Conservation (phyloP, 2,113 vertebrate genomes). For the Illadopsis cleaveri region DNA sequence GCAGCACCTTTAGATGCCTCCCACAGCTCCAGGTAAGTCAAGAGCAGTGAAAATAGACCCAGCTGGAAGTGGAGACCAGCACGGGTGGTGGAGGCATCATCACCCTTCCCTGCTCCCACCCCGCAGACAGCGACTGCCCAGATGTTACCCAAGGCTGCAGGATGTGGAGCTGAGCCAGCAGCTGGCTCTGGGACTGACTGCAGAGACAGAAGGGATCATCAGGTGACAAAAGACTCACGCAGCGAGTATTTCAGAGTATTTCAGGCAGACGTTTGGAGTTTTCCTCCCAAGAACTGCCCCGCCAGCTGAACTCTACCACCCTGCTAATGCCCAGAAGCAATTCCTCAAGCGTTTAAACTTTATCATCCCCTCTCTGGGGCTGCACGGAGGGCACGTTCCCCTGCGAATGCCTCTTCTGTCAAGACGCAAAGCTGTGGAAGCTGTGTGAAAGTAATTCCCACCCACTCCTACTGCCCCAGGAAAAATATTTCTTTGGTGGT, state of each 20-base stretch:
- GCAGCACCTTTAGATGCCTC: not conserved
- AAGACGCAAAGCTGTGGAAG: conserved; percentile 9
- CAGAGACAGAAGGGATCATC: accelerated
- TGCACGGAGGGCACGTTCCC: not conserved
- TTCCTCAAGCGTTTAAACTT: not conserved
- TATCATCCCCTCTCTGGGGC: not conserved
- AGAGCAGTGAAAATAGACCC: not conserved
- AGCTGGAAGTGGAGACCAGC: not conserved
- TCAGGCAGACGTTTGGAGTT: not conserved
- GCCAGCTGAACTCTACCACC: not conserved
- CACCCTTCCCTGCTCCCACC: not conserved
- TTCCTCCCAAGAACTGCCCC: not conserved
- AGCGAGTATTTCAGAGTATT: not conserved
- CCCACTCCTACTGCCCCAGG: conserved; percentile 42
- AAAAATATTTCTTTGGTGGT: not conserved
- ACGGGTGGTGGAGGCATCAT: not conserved
- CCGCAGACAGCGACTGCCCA: not conserved
- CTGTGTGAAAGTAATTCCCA: conserved; percentile 3
- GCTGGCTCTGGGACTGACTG: not conserved
- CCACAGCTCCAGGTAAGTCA: not conserved
- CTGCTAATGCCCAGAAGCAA: not conserved
- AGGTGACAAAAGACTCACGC: not conserved
- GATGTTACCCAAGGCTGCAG: not conserved
- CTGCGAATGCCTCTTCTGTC: not conserved
- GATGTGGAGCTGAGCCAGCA: accelerated